Conservation (phyloP, 2,888 invertebrate genomes). For the Uropetala carovei region DNA sequence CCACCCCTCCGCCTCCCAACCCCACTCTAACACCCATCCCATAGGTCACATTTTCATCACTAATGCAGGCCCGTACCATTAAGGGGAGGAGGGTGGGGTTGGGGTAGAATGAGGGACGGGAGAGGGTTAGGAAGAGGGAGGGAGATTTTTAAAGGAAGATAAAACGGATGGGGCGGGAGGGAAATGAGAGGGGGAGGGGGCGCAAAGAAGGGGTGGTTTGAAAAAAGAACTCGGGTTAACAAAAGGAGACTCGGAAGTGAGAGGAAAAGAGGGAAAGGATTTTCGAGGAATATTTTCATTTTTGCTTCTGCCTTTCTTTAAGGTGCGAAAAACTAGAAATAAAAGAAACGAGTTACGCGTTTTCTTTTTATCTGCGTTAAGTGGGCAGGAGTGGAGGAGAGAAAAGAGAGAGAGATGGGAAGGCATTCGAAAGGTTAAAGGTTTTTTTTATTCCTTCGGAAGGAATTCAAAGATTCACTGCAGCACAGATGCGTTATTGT, state of each 20-base stretch:
- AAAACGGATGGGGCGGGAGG: not conserved
- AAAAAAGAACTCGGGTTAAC: not conserved
- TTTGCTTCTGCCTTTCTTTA: not conserved
- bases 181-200: not conserved
- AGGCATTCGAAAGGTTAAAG: not conserved
- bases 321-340: not conserved
- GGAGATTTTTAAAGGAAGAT: not conserved
- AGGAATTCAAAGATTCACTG: slow-evolving; percentile 12
- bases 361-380: not conserved
- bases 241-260: not conserved
- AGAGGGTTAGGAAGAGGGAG: not conserved
- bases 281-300: not conserved
- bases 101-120: not conserved
- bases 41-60: slow-evolving; percentile 59
- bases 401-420: not conserved
- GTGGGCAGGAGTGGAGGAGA: not conserved
- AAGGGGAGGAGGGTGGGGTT: not conserved
- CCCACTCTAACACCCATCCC: not conserved
- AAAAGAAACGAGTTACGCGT: not conserved
- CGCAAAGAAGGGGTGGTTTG: not conserved
- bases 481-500: not conserved
- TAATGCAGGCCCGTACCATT: slow-evolving; percentile 55
- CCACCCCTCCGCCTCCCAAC: not conserved
- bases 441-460: not conserved
- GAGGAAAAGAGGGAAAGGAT: not conserved